phyloP scores from a whole-genome alignment of 2,888 invertebrate genomes.

The Metellina segmentata region DNA sequence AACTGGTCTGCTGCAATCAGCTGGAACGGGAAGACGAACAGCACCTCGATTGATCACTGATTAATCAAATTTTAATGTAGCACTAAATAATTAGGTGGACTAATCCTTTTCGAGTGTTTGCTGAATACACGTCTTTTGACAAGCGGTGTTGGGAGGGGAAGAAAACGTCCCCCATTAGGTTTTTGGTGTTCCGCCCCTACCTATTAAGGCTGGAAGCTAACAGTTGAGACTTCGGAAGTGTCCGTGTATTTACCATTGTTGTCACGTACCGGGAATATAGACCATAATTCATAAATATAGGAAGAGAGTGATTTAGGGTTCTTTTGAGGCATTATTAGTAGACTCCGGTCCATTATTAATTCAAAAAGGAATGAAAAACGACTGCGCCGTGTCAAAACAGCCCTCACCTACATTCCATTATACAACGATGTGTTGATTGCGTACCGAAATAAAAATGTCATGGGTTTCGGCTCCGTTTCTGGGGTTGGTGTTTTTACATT shows the following conservation, averaged over 20 bases:
- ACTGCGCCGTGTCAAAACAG: constrained; percentile 49
- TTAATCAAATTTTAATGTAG: constrained; percentile 54
- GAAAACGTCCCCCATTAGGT: constrained; percentile 14
- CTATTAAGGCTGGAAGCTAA: constrained; percentile 64
- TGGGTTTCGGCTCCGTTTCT: neutral
- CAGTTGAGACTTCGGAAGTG: constrained; percentile 56
- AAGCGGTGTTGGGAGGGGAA: constrained; percentile 15
- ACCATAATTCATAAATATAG: constrained; percentile 74
- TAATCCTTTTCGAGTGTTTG: constrained; percentile 44
- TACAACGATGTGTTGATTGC: constrained; percentile 39
- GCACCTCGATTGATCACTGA: constrained; percentile 38
- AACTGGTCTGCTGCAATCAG: constrained; percentile 15
- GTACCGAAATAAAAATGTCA: constrained; percentile 33
- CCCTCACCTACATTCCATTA: constrained; percentile 7
- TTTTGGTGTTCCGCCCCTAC: constrained; percentile 47
- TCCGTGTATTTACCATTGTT: constrained; percentile 71
- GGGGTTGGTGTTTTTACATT: constrained; percentile 1
- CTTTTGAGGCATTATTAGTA: constrained; percentile 64
- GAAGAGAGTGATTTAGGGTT: constrained; percentile 65
- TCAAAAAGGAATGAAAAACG: constrained; percentile 74
- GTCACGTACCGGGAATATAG: constrained; percentile 72
- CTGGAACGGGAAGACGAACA: constrained; percentile 32
- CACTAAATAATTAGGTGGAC: constrained; percentile 50
- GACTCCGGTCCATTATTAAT: constrained; percentile 66
- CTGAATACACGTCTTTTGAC: constrained; percentile 51